Base-by-base conservation (phyloP, 2,888 invertebrate genomes). In the Neoascia interrupta region DNA sequence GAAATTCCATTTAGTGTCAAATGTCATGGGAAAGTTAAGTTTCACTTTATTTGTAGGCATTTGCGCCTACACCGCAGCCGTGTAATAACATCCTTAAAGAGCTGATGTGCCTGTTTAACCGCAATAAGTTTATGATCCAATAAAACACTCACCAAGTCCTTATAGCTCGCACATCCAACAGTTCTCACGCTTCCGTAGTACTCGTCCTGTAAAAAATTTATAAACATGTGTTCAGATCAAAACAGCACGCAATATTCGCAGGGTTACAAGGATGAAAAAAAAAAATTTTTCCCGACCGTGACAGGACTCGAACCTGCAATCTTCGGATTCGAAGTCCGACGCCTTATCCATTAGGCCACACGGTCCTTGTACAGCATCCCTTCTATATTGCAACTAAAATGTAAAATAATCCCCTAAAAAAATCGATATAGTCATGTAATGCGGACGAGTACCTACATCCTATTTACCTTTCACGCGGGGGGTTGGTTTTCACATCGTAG, bases 291-390 rank as follows among this genome's bases (percentile, higher is more conserved):
- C 4, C 5, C 79, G 79, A 79, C 79, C 79, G 79, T 79, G 79
- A 79, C 79, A 79, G 79, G 79, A 79, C 79, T 79, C 79, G 79
- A 79, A 79, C 79, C 79, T 79, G 79, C 79, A 79, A 79, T 79
- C 79, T 79, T 79, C 79, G 79, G 79, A 79, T 79, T 79, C 79
- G 79, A 79, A 79, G 79, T 79, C 79, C 79, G 79, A 79, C 79
- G 79, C 79, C 79, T 79, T 79, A 79, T 79, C 79, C 79, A 79
- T 79, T 79, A 79, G 79, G 79, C 79, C 79, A 79, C 79, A 79
- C 79, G 79, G 79, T 79, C 79, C 79, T 73, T 56, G 19, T 61
- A 28, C 76, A 76, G 76, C 76, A 76, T 76, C 72, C 34, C 13
- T 64, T 6, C 11, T 47, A 34, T 34, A 16, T 45, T 39, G 1